These are phyloP conservation scores for Tanypteryx hageni DNA, from an alignment of 2,888 invertebrate genomes.

Conservation along the genomic window DNA sequence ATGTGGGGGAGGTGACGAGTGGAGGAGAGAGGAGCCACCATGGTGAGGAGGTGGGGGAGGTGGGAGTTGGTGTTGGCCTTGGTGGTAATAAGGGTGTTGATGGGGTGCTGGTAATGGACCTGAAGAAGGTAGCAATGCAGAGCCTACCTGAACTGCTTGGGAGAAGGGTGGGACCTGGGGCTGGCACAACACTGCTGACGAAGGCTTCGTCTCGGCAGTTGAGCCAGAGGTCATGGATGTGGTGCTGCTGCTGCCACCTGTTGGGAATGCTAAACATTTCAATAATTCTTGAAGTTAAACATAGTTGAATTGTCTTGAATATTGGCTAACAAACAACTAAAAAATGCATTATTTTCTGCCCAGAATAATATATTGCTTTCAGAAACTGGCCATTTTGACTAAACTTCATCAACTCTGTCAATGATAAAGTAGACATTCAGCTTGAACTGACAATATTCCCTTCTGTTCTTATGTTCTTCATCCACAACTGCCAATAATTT, in stretches of 20 bases:
- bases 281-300: constrained; percentile 21
- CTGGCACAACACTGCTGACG: constrained; percentile 78
- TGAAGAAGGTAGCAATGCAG: constrained; percentile 39
- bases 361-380: too few species aligned
- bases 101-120: constrained; percentile 70
- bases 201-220: constrained; percentile 81
- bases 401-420: too few species aligned
- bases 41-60: constrained; percentile 71
- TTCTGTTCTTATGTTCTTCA: too few species aligned
- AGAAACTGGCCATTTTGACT: too few species aligned
- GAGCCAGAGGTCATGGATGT: constrained; percentile 76
- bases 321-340: too few species aligned
- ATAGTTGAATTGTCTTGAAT: too few species aligned
- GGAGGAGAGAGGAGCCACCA: constrained; percentile 64
- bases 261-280: constrained; percentile 64
- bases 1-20: constrained; percentile 74
- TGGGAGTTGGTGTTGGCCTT: constrained; percentile 63
- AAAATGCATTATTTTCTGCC: too few species aligned
- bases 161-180: constrained; percentile 58
- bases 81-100: constrained; percentile 65
- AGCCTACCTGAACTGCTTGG: constrained; percentile 48
- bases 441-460: too few species aligned
- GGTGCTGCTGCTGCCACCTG: constrained; percentile 75
- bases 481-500: too few species aligned
- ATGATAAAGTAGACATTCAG: too few species aligned